Evolutionary conservation across 2,113 vertebrate species (phyloP), one percentile per base, ranked within the genome.

Genomic region (Ahaetulla prasina): DNA sequence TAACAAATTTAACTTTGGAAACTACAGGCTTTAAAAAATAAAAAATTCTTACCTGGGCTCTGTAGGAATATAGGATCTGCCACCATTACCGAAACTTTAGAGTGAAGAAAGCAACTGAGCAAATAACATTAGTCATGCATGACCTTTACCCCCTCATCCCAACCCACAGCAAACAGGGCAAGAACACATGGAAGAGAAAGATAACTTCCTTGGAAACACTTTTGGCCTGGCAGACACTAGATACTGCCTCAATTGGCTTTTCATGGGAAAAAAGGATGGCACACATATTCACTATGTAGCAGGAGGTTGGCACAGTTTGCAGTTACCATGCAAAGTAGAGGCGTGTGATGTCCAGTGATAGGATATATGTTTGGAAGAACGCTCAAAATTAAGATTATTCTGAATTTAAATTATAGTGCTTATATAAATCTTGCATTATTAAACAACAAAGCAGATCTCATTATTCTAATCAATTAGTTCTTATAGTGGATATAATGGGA

Each of bases 131-230:
- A 35, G 74, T 43, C 63, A 68, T 93, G 49, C 94, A 35, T 18
- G 95, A 93, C 93, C 95, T 95, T 95, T 95, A 92, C 93, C 91
- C 94, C 10, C 30, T 92, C 91, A 95, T 93, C 97, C 96, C 96
- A 22, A 20, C 88, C 57, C 80, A 88, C 86, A 85, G 68, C 39
- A 89, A 97, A 98, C 95, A 92, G 68, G 16, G 30, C 25, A 10
- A 88, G 80, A 60, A 30, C 30, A 27, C 55, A 86, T 22, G 8
- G 22, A 52, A 16, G 6, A 2, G 7, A 49, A 30, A n/a, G 53
- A 7, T 8, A 18, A 49, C 3, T 92, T 89, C 74, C 92, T 89
- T 92, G 12, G 47, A 55, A 27, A 2, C 52, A 27, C 53, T 85
- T 45, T 45, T 57, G 45, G 53, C n/a, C 43, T 89, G 39, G 6